Evolutionary conservation across 2,113 vertebrate species (phyloP).

Genomic region (Trachemys scripta): DNA sequence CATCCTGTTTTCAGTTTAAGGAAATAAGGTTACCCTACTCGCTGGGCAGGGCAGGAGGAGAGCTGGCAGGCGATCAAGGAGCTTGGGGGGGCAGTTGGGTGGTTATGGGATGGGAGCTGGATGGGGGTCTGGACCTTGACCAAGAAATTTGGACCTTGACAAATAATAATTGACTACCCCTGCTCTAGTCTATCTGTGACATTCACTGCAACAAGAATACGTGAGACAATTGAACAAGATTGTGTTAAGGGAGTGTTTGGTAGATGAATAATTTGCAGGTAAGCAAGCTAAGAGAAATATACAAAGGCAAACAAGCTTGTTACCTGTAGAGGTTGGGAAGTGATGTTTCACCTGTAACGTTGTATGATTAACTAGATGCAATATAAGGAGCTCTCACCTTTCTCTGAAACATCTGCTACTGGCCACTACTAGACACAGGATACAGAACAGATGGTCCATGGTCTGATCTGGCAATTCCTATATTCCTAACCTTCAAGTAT

Average conservation of each 20-base stretch:
- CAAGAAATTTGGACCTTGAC: not conserved
- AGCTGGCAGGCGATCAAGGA: too few species aligned
- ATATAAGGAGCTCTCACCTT: not conserved
- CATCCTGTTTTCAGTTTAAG: not conserved
- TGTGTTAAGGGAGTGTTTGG: not conserved
- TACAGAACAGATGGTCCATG: not conserved
- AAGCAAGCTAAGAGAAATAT: not conserved
- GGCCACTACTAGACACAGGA: not conserved
- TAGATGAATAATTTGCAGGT: not conserved
- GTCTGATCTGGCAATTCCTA: not conserved
- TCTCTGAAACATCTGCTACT: not conserved
- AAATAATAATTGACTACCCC: not conserved
- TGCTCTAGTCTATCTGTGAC: not conserved
- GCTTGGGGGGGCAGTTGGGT: not conserved
- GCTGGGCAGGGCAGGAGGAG: too few species aligned
- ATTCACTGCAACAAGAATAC: not conserved
- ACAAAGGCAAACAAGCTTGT: not conserved
- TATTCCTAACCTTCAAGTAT: not conserved
- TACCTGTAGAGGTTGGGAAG: not conserved
- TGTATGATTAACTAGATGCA: not conserved
- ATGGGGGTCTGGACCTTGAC: not conserved
- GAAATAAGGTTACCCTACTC: not conserved
- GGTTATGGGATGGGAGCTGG: not conserved
- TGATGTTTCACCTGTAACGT: not conserved
- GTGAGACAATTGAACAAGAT: not conserved